Evolutionary conservation across 2,797 vertebrate species (phyloP), one percentile per base, ranked within the genome.

Genomic region (Synanceia verrucosa): DNA sequence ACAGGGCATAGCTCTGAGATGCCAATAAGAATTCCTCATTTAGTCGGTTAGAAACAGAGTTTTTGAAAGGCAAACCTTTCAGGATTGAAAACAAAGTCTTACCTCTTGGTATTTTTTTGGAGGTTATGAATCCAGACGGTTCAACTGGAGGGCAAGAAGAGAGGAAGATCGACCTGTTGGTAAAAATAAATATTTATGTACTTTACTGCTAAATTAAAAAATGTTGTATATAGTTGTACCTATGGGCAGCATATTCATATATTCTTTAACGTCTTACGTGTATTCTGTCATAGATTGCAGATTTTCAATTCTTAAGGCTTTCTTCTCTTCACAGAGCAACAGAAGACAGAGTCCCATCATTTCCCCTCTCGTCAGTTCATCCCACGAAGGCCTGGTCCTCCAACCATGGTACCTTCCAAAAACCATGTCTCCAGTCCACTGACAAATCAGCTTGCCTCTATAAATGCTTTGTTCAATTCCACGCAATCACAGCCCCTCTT

Each of bases 41-140:
- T 46, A 9, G 9, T 64, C 62, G 19, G 52, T 39, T 31, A 14
- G 4, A 76, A 62, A 51, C n/a, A 44, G 18, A 53, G 34, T 1
- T 36, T 26, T 58, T 41, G 24, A 13, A n/a, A 34, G 7, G 11
- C 1, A 48, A n/a, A 19, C 56, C 28, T 66, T 24, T 58, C 5
- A 10, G 7, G 11, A 48, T 68, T 3, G 2, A 48, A 74, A 71
- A 52, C n/a, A 9, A 11, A 57, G 13, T 58, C 7, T 51, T 33
- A 43, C 10, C 1, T 55, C 3, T 61, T 69, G 11, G 6, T 61
- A 16, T 80, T 58, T 80, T 5, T 44, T 13, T 76, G 9, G 53
- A 95, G 94, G 93, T 47, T 94, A 93, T 79, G 94, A 95, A 81
- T 88, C 90, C 3, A 93, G 93, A 69, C 87, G 92, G 55, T 95